Percentiles rank a stretch among this genome's conserved stretches.
These are phyloP conservation scores for Xyliphius kryptos DNA, from an alignment of 2,113 vertebrate species.

Conservation along the genomic window DNA sequence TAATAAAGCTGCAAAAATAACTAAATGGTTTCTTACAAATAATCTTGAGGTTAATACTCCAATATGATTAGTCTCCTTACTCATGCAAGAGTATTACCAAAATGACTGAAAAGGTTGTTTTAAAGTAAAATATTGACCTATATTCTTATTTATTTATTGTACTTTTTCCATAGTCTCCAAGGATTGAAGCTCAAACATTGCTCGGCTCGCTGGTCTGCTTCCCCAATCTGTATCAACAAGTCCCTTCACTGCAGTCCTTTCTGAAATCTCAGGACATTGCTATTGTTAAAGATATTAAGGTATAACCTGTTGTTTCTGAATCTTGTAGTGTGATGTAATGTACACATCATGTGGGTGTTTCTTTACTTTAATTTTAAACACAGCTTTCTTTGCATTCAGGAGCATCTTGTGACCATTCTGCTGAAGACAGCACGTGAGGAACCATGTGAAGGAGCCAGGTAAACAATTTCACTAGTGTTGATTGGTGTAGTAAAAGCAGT, in stretches of 20 bases:
- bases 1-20: no score
- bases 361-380: no score
- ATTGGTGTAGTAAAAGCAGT: no score
- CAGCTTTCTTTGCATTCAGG: conserved; percentile 59
- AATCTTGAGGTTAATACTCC: no score
- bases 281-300: conserved; percentile 64
- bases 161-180: conserved; percentile 73
- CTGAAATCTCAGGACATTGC: conserved; percentile 61
- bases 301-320: no score
- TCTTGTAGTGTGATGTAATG: background rate
- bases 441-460: conserved; percentile 88
- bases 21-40: no score
- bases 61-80: no score
- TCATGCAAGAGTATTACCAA: no score
- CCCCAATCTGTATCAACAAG: conserved; percentile 82
- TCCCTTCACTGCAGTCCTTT: conserved; percentile 67
- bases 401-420: conserved; percentile 83
- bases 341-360: conserved; percentile 1
- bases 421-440: conserved; percentile 86
- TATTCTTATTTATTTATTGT: no score
- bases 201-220: conserved; percentile 94
- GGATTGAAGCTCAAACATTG: conserved; percentile 85
- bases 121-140: no score
- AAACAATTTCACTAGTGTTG: background rate
- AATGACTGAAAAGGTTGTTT: no score